phyloP scores from a whole-genome alignment of 2,797 vertebrate species.

The Psittacula derbiana region DNA sequence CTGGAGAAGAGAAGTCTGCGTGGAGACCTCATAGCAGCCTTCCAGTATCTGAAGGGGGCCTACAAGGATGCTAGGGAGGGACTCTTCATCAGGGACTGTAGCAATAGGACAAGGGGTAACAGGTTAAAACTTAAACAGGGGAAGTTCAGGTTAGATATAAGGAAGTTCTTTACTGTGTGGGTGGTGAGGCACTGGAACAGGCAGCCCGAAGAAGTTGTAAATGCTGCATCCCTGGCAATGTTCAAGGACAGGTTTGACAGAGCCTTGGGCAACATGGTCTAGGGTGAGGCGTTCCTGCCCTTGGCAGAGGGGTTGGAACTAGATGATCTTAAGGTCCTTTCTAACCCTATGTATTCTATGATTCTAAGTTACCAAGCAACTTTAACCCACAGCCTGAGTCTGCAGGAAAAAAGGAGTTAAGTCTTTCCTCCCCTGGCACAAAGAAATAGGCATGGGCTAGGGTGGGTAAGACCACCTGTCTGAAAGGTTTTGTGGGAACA shows the following conservation, averaged over 20 bases:
- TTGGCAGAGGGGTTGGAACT: neutral
- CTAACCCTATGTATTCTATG: neutral
- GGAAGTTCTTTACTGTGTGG: neutral
- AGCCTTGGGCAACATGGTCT: neutral
- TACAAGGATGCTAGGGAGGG: neutral
- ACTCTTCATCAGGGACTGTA: neutral
- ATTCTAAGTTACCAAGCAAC: neutral
- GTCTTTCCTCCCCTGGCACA: rapidly evolving
- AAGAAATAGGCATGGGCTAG: neutral
- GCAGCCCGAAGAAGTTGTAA: neutral
- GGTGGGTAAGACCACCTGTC: neutral
- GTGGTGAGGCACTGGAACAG: neutral
- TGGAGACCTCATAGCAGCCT: neutral
- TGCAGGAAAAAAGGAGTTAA: neutral
- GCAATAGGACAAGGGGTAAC: neutral
- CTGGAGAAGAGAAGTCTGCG: too few species aligned
- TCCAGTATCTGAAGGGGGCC: neutral
- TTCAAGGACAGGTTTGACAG: neutral
- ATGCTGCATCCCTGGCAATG: neutral
- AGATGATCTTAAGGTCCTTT: neutral
- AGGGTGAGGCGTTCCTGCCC: neutral
- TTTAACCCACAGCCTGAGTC: neutral
- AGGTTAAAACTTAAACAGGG: neutral
- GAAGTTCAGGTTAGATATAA: neutral
- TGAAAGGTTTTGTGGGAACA: neutral